Evolutionary conservation across 2,888 invertebrate species (phyloP), one percentile per base, ranked within the genome.

Genomic region (Timema podura): DNA sequence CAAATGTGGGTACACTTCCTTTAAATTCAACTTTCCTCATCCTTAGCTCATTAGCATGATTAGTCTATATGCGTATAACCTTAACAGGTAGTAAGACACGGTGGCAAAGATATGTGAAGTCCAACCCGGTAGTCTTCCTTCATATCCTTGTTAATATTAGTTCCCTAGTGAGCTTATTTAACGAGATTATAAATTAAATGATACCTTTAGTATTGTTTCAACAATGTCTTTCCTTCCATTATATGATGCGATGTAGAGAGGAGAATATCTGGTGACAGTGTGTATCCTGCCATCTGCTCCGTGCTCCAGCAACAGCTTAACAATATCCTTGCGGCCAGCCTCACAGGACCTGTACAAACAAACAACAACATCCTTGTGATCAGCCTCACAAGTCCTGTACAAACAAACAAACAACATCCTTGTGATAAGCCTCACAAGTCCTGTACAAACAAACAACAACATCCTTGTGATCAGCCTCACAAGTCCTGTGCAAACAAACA

Each of bases 221-320:
- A 90, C 91, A 71, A 95, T 91, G 64, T 91, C 90, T 74, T 84
- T 82, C 78, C 93, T 90, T 0, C 96, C 96, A 78, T 92, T 92
- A 77, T 93, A 93, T 73, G 92, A 91, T 5, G 96, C 93, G 69
- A 94, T 91, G 81, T 97, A 96, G 0, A 98, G 84, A 0, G 97
- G 96, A 0, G 95, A 93, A 81, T 97, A 96, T 78, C 92, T 91
- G 3, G 96, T 96, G 47, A 93, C 91, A 0, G 95, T 90, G 82
- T 96, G 96, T 48, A 91, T 90, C 68, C 95, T 87, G 0, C 95
- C 93, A 82, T 96, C 96, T 0, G 95, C 94, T 2, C 93, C 93
- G 70, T 90, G 85, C 16, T 90, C 90, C 64, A 98, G 81, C 48
- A 98, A 83, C 5, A 90, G 83, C 73, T 89, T 84, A 0, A 95